Percentiles rank a stretch among this genome's conserved stretches.
Evolutionary conservation across 1,140 invertebrate genomes (phyloP).

Genomic region (Gonioctena quinquepunctata): DNA sequence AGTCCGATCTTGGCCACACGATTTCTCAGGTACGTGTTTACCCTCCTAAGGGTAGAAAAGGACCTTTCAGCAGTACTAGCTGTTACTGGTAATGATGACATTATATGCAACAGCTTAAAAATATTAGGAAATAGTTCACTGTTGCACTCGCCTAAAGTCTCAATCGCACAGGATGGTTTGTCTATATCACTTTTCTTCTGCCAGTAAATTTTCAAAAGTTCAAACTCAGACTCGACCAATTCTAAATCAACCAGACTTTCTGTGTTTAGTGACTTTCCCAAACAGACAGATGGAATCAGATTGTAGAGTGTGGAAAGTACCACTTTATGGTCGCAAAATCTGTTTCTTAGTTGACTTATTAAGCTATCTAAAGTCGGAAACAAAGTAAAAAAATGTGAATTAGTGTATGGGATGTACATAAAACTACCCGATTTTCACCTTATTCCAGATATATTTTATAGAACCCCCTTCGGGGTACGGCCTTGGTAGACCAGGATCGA

Average conservation of each 20-base stretch:
- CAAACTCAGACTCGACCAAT: neutral
- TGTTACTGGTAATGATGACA: constrained; percentile 4
- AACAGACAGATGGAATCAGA: neutral
- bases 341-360: neutral
- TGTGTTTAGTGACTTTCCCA: neutral
- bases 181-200: neutral
- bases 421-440: no score
- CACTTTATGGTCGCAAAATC: neutral
- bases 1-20: no score
- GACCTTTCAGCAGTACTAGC: constrained; percentile 1
- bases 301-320: neutral
- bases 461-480: no score
- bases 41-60: constrained; percentile 10
- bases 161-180: neutral
- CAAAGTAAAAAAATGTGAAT: no score
- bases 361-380: neutral
- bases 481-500: no score
- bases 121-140: constrained; percentile 18
- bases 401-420: no score
- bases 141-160: neutral
- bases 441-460: no score
- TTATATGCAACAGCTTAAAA: neutral
- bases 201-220: neutral
- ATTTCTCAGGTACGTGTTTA: constrained; percentile 7
- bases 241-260: neutral